Evolutionary conservation across 2,797 vertebrate genomes (phyloP).

Genomic region (Catostomus latipinnis): DNA sequence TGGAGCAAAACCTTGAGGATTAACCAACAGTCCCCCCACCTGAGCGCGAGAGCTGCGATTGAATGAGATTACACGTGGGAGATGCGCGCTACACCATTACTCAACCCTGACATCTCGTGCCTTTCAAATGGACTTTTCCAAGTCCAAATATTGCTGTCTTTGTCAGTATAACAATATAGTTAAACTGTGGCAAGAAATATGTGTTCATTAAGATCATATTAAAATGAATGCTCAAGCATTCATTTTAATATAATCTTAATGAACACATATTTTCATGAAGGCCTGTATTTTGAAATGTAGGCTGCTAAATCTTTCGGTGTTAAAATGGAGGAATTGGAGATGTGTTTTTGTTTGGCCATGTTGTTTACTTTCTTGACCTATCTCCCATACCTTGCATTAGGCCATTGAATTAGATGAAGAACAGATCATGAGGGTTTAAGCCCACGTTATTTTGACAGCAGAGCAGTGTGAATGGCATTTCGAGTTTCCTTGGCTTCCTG

Average conservation of each 20-base stretch:
- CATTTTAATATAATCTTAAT: too few species aligned
- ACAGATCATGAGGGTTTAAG: conserved; percentile 18
- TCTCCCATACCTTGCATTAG: conserved; percentile 26
- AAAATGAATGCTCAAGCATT: not conserved
- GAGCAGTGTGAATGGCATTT: conserved; percentile 58
- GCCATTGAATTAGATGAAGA: conserved; percentile 24
- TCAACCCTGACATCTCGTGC: conserved; percentile 34
- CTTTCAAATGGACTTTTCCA: conserved; percentile 29
- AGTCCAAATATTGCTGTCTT: conserved; percentile 28
- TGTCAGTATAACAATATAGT: conserved; percentile 9
- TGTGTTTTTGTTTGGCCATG: conserved; percentile 8
- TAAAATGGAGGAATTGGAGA: not conserved
- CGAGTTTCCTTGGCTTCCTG: conserved; percentile 63
- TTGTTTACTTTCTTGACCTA: conserved; percentile 8
- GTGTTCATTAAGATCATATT: not conserved
- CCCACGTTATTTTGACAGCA: conserved; percentile 48
- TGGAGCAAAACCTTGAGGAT: conserved; percentile 39
- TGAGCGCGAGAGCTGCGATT: conserved; percentile 40
- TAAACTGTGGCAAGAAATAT: not conserved
- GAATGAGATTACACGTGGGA: conserved; percentile 47
- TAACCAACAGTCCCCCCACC: conserved; percentile 29
- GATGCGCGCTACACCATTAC: conserved; percentile 42
- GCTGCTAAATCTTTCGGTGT: not conserved
- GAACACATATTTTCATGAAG: too few species aligned
- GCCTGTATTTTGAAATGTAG: too few species aligned